Conservation (phyloP, 1,140 invertebrate genomes). For the Drosophila gunungcola region DNA sequence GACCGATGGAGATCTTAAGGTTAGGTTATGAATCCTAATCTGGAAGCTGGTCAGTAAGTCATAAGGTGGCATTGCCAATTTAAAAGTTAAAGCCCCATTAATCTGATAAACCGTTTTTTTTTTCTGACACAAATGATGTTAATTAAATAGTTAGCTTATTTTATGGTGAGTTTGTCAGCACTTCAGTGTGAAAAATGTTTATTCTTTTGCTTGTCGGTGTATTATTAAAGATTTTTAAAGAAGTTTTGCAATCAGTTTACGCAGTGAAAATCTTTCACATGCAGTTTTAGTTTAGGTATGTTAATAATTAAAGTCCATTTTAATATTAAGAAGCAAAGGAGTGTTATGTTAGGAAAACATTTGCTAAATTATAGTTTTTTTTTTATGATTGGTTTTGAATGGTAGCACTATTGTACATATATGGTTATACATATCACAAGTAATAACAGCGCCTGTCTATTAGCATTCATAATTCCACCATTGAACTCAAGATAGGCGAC, state of each 20-base stretch:
- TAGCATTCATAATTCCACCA: slow-evolving; percentile 1
- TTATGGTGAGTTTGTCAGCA: background rate
- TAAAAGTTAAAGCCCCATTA: background rate
- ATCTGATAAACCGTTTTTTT: background rate
- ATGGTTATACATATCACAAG: background rate
- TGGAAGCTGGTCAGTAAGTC: background rate
- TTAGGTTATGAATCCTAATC: background rate
- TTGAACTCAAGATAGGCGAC: background rate
- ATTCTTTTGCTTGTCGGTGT: too few species aligned
- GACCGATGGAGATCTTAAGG: background rate
- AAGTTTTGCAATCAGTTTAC: too few species aligned
- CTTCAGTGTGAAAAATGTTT: background rate
- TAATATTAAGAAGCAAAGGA: too few species aligned
- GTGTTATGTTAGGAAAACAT: too few species aligned
- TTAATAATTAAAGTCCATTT: too few species aligned
- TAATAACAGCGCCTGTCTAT: background rate
- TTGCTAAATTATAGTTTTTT: too few species aligned
- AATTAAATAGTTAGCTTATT: background rate
- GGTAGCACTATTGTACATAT: too few species aligned
- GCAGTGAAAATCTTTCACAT: too few species aligned
- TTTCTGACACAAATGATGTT: background rate
- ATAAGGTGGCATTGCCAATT: background rate
- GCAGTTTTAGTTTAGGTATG: too few species aligned
- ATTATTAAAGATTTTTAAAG: too few species aligned
- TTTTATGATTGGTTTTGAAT: too few species aligned